Conservation (phyloP, 2,888 invertebrate genomes). For the Creontiades dilutus region DNA sequence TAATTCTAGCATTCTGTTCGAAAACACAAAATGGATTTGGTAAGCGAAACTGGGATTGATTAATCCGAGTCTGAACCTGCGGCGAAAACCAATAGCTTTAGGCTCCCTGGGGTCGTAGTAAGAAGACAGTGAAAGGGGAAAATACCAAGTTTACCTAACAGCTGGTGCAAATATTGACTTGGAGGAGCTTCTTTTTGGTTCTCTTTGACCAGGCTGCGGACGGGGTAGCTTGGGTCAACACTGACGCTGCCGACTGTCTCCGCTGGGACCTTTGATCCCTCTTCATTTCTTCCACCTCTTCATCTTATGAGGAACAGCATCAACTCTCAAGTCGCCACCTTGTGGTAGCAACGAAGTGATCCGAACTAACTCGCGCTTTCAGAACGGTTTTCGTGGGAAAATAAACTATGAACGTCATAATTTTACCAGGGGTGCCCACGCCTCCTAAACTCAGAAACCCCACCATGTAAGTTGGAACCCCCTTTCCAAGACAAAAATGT, state of each 20-base stretch:
- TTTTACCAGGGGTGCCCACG: too few species aligned
- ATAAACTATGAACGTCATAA: too few species aligned
- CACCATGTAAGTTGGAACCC: too few species aligned
- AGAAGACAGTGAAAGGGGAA: constrained; percentile 46
- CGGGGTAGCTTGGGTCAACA: constrained; percentile 55
- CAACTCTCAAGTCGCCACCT: neutral
- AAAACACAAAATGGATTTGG: too few species aligned
- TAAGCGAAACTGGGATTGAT: neutral
- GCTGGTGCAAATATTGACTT: constrained; percentile 59
- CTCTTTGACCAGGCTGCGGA: constrained; percentile 49
- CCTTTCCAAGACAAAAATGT: too few species aligned
- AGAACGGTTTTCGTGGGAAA: too few species aligned
- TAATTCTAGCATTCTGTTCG: too few species aligned
- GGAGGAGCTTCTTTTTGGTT: constrained; percentile 52
- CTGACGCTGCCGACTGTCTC: constrained; percentile 51
- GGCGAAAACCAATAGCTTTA: neutral
- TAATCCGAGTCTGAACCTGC: neutral
- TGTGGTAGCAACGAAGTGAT: too few species aligned
- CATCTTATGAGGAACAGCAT: neutral
- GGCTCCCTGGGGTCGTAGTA: neutral
- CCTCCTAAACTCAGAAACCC: too few species aligned
- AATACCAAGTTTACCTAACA: constrained; percentile 56
- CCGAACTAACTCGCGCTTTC: too few species aligned
- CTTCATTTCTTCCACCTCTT: constrained; percentile 32
- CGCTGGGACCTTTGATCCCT: constrained; percentile 34